These are phyloP conservation scores for Seriola rivoliana DNA, from an alignment of 2,113 vertebrate species.

Conservation along the genomic window DNA sequence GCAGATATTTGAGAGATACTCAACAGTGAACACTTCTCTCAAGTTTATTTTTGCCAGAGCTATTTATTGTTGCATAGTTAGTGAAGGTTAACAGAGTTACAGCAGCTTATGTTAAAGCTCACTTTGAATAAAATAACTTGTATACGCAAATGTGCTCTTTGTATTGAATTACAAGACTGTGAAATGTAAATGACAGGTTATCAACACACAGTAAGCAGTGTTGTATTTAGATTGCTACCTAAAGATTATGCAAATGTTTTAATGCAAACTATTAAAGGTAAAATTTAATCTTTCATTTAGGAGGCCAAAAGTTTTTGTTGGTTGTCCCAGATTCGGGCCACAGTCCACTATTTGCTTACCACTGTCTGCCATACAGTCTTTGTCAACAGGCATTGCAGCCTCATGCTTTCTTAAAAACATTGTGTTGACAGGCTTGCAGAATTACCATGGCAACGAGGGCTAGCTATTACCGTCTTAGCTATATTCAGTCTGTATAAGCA, in stretches of 20 bases:
- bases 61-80: not conserved
- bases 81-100: too few species aligned
- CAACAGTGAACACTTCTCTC: not conserved
- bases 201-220: not conserved
- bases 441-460: conserved; percentile 54
- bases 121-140: not conserved
- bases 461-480: conserved; percentile 31
- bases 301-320: not conserved
- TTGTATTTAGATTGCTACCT: not conserved
- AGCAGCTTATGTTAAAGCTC: not conserved
- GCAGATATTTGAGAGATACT: not conserved
- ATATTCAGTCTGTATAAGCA: conserved; percentile 30
- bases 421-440: conserved; percentile 20
- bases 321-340: not conserved
- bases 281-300: not conserved
- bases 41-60: not conserved
- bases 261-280: not conserved
- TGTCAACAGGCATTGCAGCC: not conserved
- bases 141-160: not conserved
- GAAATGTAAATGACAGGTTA: not conserved
- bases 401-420: conserved; percentile 29
- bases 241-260: not conserved
- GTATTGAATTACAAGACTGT: not conserved
- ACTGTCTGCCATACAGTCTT: not conserved
- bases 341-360: not conserved